A percentile compares a stretch with the other conserved stretches of the same genome.
Evolutionary conservation across 2,888 invertebrate genomes (phyloP).

Genomic region (Toxonevra muliebris): DNA sequence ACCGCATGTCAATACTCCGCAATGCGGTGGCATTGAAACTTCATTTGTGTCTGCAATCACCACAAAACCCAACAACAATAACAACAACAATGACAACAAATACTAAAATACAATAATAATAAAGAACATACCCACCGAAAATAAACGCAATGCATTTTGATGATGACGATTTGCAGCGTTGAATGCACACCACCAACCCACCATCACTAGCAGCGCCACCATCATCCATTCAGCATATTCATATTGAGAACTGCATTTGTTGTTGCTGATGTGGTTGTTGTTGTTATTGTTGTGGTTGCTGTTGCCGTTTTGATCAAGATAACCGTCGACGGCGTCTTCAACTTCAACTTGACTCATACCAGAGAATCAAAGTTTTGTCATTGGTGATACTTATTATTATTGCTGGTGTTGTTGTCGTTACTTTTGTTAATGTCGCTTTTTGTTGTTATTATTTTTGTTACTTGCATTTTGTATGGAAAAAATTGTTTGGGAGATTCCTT

Average conservation of each 20-base stretch:
- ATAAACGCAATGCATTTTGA: slow-evolving; percentile 33
- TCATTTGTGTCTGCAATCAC: slow-evolving; percentile 29
- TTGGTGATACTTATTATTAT: slow-evolving; percentile 22
- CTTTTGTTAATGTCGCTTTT: slow-evolving; percentile 34
- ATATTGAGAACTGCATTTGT: slow-evolving; percentile 1
- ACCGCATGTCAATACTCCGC: slow-evolving; percentile 32
- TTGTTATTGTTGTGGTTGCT: slow-evolving; percentile 18
- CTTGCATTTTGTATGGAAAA: not conserved
- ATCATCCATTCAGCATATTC: not conserved
- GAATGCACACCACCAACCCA: not conserved
- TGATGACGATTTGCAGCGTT: slow-evolving; percentile 24
- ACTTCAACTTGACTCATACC: slow-evolving; percentile 19
- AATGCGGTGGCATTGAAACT: slow-evolving; percentile 40
- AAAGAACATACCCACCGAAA: slow-evolving; percentile 6
- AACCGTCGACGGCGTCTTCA: slow-evolving; percentile 17
- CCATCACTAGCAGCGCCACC: no score
- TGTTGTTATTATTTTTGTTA: not conserved
- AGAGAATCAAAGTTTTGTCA: not conserved
- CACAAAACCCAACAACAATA: slow-evolving; percentile 3
- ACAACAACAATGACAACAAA: slow-evolving; percentile 5
- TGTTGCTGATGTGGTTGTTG: slow-evolving; percentile 26
- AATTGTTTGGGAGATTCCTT: not conserved
- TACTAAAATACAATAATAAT: not conserved
- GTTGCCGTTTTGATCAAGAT: slow-evolving; percentile 23
- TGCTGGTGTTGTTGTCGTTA: slow-evolving; percentile 40